A percentile compares a stretch with the other conserved stretches of the same genome.
These are phyloP conservation scores for Anadara kagoshimensis DNA, from an alignment of 1,140 invertebrate genomes.

Conservation along the genomic window DNA sequence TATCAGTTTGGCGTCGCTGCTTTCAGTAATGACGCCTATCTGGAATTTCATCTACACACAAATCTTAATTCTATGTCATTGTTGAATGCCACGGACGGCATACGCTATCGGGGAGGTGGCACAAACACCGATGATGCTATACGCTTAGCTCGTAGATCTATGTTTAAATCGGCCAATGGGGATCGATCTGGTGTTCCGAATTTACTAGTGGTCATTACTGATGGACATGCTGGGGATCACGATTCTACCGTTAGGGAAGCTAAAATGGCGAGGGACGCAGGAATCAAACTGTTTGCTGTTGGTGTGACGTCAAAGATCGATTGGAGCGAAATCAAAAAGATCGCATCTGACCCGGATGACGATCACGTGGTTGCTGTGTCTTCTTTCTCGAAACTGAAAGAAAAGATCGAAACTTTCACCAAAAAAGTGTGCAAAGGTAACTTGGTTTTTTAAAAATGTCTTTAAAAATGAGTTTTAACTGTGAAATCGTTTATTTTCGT, in stretches of 20 bases:
- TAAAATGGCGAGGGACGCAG: slow-evolving; percentile 24
- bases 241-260: slow-evolving; percentile 27
- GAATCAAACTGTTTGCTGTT: slow-evolving; percentile 48
- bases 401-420: too few relatives aligned
- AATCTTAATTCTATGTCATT: slow-evolving; percentile 6
- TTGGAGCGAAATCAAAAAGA: slow-evolving; percentile 29
- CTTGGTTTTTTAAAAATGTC: too few relatives aligned
- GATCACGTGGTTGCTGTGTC: too few relatives aligned
- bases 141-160: not conserved
- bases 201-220: slow-evolving; percentile 46
- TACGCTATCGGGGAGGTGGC: slow-evolving; percentile 11
- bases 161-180: not conserved
- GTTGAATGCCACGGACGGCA: not conserved
- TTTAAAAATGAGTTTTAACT: too few relatives aligned
- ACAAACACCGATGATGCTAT: slow-evolving; percentile 23
- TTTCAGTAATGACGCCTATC: slow-evolving; percentile 6
- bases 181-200: slow-evolving; percentile 27
- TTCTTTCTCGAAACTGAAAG: too few relatives aligned
- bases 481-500: too few relatives aligned
- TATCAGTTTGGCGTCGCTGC: slow-evolving; percentile 29
- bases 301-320: slow-evolving; percentile 41
- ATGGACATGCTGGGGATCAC: slow-evolving; percentile 32
- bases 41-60: slow-evolving; percentile 24
- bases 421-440: too few relatives aligned
- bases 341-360: slow-evolving; percentile 29